Percentiles rank a stretch among this genome's conserved stretches.
Evolutionary conservation across 2,888 invertebrate species (phyloP).

Genomic region (Athalia cordata): DNA sequence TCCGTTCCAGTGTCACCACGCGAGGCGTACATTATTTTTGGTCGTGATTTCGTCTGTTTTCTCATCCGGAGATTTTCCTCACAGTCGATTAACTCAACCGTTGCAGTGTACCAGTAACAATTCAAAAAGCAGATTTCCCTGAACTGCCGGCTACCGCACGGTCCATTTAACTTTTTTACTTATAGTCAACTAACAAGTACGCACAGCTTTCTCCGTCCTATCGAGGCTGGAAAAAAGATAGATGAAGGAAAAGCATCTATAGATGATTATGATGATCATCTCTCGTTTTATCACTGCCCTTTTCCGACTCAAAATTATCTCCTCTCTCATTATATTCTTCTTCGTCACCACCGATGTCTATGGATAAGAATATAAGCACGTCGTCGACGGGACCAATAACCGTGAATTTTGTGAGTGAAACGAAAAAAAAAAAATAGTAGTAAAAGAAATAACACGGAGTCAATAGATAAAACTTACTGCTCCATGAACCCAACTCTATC

Average conservation of each 20-base stretch:
- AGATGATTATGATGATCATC: no score
- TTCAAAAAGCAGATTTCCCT: conserved; percentile 32
- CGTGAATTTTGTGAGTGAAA: background rate
- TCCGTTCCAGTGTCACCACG: background rate
- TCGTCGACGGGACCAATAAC: background rate
- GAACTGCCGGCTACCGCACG: conserved; percentile 15
- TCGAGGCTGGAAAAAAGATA: background rate
- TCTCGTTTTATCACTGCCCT: no score
- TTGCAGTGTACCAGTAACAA: conserved; percentile 28
- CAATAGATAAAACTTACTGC: conserved; percentile 73
- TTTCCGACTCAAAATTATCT: no score
- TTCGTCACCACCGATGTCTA: no score
- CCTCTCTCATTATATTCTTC: no score
- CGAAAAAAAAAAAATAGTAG: conserved; percentile 55
- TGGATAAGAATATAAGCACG: no score
- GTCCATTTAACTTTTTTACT: conserved; percentile 32
- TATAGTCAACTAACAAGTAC: conserved; percentile 9
- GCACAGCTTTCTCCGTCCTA: background rate
- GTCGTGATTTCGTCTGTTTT: conserved; percentile 18
- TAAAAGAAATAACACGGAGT: conserved; percentile 49
- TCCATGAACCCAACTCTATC: conserved; percentile 80
- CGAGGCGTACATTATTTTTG: conserved; percentile 13
- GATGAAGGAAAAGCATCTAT: background rate
- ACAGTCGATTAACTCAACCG: conserved; percentile 30
- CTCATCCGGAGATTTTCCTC: background rate